Conservation (phyloP, 2,888 invertebrate genomes). For the Polyommatus iphigenia region DNA sequence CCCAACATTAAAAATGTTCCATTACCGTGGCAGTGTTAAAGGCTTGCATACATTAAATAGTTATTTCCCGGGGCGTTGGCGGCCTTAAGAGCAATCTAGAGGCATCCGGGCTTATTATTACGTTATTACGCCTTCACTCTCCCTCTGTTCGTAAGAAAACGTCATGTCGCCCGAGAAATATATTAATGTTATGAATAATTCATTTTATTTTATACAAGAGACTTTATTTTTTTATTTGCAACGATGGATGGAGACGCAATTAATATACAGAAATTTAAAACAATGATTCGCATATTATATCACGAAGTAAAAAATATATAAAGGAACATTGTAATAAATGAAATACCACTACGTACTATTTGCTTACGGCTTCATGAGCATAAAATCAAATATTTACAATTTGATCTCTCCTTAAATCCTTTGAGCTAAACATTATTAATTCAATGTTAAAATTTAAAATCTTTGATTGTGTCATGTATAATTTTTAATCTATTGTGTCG, state of each 20-base stretch:
- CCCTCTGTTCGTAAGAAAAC: slow-evolving; percentile 30
- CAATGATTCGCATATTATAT: background rate
- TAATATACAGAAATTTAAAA: background rate
- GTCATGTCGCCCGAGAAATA: slow-evolving; percentile 6
- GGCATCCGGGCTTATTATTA: slow-evolving; percentile 33
- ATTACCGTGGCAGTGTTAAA: slow-evolving; percentile 24
- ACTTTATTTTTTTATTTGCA: slow-evolving; percentile 2
- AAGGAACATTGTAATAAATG: too few relatives aligned
- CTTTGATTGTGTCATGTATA: too few relatives aligned
- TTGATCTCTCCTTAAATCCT: too few relatives aligned
- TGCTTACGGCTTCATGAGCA: too few relatives aligned
- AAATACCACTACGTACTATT: too few relatives aligned
- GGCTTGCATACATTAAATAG: slow-evolving; percentile 35
- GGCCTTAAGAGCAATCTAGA: slow-evolving; percentile 31
- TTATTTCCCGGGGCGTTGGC: slow-evolving; percentile 32
- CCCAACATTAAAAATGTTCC: slow-evolving; percentile 27
- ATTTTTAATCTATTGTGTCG: too few relatives aligned
- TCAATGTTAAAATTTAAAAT: too few relatives aligned
- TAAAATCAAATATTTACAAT: too few relatives aligned
- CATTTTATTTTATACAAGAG: slow-evolving; percentile 10
- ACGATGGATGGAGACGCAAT: background rate
- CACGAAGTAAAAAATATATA: background rate
- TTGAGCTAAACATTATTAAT: too few relatives aligned
- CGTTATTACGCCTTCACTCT: slow-evolving; percentile 28
- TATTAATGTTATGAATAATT: slow-evolving; percentile 4